Base-by-base conservation (phyloP, 2,888 invertebrate genomes). In the Cancer borealis region DNA sequence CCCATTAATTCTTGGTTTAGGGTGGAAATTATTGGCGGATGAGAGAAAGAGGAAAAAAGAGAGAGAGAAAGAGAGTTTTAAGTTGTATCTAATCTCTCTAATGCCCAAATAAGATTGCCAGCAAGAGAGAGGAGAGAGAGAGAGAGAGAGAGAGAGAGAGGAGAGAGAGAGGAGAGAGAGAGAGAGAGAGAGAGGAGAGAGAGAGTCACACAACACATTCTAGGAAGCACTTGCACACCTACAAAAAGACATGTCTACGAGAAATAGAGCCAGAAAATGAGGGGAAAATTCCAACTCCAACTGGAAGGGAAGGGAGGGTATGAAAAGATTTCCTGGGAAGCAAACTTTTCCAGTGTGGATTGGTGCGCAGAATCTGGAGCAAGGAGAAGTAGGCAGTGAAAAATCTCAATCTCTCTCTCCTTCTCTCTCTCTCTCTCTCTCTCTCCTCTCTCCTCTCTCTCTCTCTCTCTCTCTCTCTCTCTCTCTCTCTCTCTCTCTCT, bases 111-210 rank as follows among this genome's bases (percentile, higher is more conserved):
- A 54, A 54, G 54, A 54, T 54, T 54, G 6, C 54, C 54, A 66
- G 66, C 1, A 4, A 66, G 66, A 66, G 66, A 66, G 66, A 66
- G 66, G 66, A 66, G 66, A 66, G 66, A 66, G 66, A 66, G 66
- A 66, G 66, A 66, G 66, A 54, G 66, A 66, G 21, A n/a, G n/a
- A 66, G 66, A 66, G 66, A 66, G 66, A n/a, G n/a, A n/a, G 66
- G 66, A n/a, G n/a, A n/a, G 66, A 66, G 66, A n/a, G 66, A n/a
- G 66, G 54, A 54, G 54, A 54, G 54, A 54, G 54, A 54, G 54
- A 54, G 54, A 54, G 54, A 54, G 54, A 54, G 54, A 54, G 54
- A 54, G 66, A 66, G 66, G 21, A n/a, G n/a, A 66, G 66, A 21
- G 21, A 66, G 66, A 66, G 66, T n/a, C 54, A 17, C 54, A 54